Evolutionary conservation across 2,113 vertebrate genomes (phyloP).

Genomic region (Sakesphorus luctuosus): DNA sequence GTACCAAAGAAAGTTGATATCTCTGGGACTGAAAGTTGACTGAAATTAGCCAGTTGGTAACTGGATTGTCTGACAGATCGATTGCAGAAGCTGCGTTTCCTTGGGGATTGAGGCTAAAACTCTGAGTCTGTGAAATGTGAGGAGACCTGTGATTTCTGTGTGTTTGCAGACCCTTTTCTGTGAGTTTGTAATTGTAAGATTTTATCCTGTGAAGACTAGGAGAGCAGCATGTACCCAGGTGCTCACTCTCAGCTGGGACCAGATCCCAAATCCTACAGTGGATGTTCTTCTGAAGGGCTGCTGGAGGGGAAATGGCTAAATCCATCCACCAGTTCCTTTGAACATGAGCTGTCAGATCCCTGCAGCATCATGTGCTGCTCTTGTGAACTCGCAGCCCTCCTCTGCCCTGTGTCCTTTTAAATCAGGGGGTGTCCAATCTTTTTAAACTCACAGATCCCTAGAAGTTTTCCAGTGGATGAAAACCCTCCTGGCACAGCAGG

Average conservation of each 20-base stretch:
- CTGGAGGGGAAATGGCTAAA: background rate
- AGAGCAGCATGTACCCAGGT: background rate
- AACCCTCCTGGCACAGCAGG: background rate
- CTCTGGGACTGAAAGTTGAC: background rate
- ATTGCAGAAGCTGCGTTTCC: background rate
- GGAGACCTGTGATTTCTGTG: background rate
- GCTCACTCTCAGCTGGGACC: background rate
- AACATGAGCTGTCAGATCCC: background rate
- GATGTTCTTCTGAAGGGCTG: background rate
- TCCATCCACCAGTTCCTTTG: background rate
- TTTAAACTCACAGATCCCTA: background rate
- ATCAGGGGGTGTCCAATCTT: background rate
- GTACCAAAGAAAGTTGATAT: background rate
- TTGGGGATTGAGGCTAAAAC: background rate
- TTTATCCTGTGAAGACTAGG: background rate
- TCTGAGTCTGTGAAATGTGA: constrained; percentile 12
- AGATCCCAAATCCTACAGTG: background rate
- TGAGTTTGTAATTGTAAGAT: background rate
- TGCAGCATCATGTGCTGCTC: background rate
- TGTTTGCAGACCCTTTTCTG: background rate
- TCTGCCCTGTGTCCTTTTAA: background rate
- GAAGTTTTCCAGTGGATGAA: constrained; percentile 5
- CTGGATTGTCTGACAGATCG: background rate
- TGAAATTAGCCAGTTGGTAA: background rate
- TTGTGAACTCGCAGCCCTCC: background rate